Evolutionary conservation across 2,888 invertebrate genomes (phyloP), one percentile per base, ranked within the genome.

Genomic region (Cataglyphis cursor): DNA sequence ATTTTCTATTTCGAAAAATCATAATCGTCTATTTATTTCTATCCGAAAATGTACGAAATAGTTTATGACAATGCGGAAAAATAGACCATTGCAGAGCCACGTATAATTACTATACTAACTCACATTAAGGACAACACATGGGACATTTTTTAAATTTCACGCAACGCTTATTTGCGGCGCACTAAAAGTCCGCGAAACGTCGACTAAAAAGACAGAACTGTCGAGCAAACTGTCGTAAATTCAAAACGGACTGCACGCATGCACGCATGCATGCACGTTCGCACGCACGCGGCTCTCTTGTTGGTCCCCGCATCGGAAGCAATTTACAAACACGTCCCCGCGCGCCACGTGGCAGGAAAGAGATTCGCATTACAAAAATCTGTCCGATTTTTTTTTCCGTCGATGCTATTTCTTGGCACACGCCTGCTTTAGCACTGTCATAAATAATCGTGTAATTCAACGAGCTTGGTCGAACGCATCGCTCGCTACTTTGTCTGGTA

Each of bases 311-410:
- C 91, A 92, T 92, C 91, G 92, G 93, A 93, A 93, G 90, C 90
- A 91, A 93, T 93, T 93, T 92, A 93, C 90, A 90, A 92, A 90
- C 82, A 84, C 78, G 84, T 85, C 83, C 66, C 83, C 81, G 31
- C 65, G 83, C 81, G 90, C 83, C 92, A 92, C 92, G 93, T 93
- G 92, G 90, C 92, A 82, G 90, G 88, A 83, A 86, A 86, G 87
- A 83, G 85, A 82, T 81, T 76, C 61, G 73, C 61, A 31, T 59
- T 75, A 81, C 66, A 75, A 81, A 81, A 78, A 76, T 76, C 72
- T 70, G 61, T 44, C 8, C 35, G 35, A 57, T 38, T 21, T 48
- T 59, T 59, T 28, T 73, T 76, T 70, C 64, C 68, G 74, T 85
- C 85, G 73, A 61, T 82, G 83, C 83, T 80, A 85, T 87, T 87